Evolutionary conservation across 2,113 vertebrate species (phyloP).

Genomic region (Passerina amoena): DNA sequence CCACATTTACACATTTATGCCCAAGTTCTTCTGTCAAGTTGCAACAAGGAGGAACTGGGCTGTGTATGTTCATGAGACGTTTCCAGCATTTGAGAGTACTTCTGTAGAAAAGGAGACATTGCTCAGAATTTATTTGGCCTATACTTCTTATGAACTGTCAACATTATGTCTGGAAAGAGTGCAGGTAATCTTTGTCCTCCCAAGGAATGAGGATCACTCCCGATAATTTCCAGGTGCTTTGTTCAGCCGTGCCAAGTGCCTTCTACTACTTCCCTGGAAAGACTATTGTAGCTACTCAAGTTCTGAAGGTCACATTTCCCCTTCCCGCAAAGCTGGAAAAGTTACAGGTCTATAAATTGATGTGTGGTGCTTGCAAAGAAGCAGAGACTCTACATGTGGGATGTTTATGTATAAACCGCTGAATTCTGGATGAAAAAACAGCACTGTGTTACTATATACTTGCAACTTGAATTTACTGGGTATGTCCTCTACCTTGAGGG

Average conservation of each 20-base stretch:
- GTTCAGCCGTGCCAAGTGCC: conserved; percentile 50
- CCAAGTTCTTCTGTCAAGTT: not conserved
- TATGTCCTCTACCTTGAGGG: conserved; percentile 30
- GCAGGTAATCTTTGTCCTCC: not conserved
- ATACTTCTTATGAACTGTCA: not conserved
- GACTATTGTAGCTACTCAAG: not conserved
- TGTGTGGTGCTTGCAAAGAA: conserved; percentile 12
- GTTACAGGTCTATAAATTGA: not conserved
- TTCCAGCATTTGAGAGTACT: conserved; percentile 21
- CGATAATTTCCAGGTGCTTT: not conserved
- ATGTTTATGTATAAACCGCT: conserved; percentile 12
- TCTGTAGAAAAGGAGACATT: not conserved
- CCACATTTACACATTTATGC: conserved; percentile 50
- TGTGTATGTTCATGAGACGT: not conserved
- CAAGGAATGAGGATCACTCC: not conserved
- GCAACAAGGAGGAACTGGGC: not conserved
- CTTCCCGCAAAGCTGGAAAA: not conserved
- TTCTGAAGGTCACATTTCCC: not conserved
- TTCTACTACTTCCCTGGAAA: conserved; percentile 20
- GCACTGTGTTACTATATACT: not conserved
- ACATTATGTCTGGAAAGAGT: not conserved
- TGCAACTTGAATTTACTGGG: not conserved
- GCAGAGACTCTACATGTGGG: not conserved
- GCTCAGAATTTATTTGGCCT: not conserved
- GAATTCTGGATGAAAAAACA: not conserved